Evolutionary conservation across 2,113 vertebrate genomes (phyloP), one percentile per base, ranked within the genome.

Genomic region (Nibea albiflora): DNA sequence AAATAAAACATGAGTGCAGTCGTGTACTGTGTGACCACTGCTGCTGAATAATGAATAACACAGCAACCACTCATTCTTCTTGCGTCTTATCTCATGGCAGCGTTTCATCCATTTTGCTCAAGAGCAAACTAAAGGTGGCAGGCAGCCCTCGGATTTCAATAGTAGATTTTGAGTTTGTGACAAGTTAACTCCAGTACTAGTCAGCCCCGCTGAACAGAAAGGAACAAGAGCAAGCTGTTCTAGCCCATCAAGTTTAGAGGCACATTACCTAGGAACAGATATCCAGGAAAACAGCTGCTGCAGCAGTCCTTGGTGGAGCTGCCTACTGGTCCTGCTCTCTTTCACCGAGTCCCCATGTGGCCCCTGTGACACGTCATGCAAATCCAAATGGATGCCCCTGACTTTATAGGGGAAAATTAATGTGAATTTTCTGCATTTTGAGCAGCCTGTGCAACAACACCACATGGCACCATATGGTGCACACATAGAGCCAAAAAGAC

Each of bases 401-500:
- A 90, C 88, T 90, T 89, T 87, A 78, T 39, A 76, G 57, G 68
- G 44, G 61, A 61, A 88, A 93, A 90, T 88, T 79, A 81, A 93
- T 89, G 88, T 66, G 87, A 91, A 90, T 92, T 77, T 85, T 78
- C 81, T 85, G 81, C 87, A 84, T 90, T 91, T 86, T 73, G 89
- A 94, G 87, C 86, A 92, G 90, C 70, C 47, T 83, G 86, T 69
- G 87, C 86, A 80, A 81, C 90, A 93, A 90, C 86, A 93, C 87
- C 90, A 93, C 91, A 94, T 92, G 93, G 92, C 88, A 88, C 92
- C 92, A 94, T 94, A 94, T 95, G 93, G 70, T 68, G 24, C 39
- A 75, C 4, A 20, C 52, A 53, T 67, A 39, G 72, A 84, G 90
- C 81, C 89, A 89, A 87, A 73, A 70, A 82, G 85, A 57, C 61